These are phyloP conservation scores for Sebastes diaconus DNA, from an alignment of 2,797 vertebrate genomes.

Conservation along the genomic window DNA sequence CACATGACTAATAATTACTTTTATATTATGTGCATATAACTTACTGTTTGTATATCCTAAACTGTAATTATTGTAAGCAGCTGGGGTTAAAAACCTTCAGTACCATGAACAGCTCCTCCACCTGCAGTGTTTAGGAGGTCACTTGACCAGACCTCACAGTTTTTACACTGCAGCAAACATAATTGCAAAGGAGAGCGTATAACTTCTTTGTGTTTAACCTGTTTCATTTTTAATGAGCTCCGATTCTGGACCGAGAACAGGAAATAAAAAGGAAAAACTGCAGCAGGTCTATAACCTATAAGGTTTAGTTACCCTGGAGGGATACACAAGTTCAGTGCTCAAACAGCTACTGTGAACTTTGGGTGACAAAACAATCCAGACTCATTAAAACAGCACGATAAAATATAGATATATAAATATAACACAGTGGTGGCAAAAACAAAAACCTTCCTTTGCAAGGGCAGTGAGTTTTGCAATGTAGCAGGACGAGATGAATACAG, in stretches of 20 bases:
- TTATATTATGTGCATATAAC: neutral
- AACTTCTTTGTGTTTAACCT: conserved; percentile 11
- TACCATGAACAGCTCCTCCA: neutral
- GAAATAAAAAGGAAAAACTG: neutral
- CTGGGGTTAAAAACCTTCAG: neutral
- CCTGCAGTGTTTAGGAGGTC: neutral
- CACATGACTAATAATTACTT: neutral
- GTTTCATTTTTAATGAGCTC: conserved; percentile 31
- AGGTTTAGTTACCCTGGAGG: neutral
- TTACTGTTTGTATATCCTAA: neutral
- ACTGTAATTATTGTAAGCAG: neutral
- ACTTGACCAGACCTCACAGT: neutral
- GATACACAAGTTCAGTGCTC: neutral
- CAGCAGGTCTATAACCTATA: neutral
- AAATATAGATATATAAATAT: neutral
- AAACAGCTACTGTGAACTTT: neutral
- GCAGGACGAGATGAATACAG: neutral
- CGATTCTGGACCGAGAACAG: neutral
- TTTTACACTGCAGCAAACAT: neutral
- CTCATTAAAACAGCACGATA: neutral
- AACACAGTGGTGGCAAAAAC: neutral
- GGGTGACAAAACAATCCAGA: neutral
- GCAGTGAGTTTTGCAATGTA: neutral
- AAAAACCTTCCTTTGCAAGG: neutral
- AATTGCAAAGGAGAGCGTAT: neutral